These are phyloP conservation scores for Drosophila paucipuncta DNA, from an alignment of 2,888 invertebrate genomes.

Conservation along the genomic window DNA sequence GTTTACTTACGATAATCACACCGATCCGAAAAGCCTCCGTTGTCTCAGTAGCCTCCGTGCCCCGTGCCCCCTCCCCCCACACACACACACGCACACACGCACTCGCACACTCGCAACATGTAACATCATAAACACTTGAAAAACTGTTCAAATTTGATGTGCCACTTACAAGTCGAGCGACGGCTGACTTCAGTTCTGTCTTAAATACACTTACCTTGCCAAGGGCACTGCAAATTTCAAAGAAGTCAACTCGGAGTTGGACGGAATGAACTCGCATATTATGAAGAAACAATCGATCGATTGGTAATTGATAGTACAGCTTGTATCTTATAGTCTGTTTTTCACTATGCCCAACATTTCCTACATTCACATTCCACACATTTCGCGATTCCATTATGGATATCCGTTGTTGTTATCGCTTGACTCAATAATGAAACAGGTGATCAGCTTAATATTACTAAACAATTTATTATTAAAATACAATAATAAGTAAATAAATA, in stretches of 20 bases:
- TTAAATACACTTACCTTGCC: slow-evolving; percentile 13
- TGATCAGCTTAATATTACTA: not conserved
- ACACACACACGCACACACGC: not conserved
- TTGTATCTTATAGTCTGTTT: not conserved
- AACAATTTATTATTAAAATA: not conserved
- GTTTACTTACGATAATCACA: slow-evolving; percentile 77
- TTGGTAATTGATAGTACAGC: not conserved
- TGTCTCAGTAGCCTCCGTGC: slow-evolving; percentile 17
- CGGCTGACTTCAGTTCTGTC: slow-evolving; percentile 24
- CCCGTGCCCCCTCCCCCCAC: not conserved
- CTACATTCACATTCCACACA: not conserved
- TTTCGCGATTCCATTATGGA: not conserved
- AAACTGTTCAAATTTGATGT: slow-evolving; percentile 76
- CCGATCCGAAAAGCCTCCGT: slow-evolving; percentile 46
- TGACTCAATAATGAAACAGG: not conserved
- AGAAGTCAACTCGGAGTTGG: not conserved
- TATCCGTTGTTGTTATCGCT: not conserved
- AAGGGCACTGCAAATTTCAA: too few species aligned
- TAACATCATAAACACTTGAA: slow-evolving; percentile 74
- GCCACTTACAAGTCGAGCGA: slow-evolving; percentile 68
- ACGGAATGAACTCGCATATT: not conserved
- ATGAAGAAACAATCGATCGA: too few species aligned
- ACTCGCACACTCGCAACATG: slow-evolving; percentile 2
- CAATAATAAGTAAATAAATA: not conserved
- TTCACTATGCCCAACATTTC: not conserved